These are phyloP conservation scores for Sisyra nigra DNA, from an alignment of 2,888 invertebrate species.

Conservation along the genomic window DNA sequence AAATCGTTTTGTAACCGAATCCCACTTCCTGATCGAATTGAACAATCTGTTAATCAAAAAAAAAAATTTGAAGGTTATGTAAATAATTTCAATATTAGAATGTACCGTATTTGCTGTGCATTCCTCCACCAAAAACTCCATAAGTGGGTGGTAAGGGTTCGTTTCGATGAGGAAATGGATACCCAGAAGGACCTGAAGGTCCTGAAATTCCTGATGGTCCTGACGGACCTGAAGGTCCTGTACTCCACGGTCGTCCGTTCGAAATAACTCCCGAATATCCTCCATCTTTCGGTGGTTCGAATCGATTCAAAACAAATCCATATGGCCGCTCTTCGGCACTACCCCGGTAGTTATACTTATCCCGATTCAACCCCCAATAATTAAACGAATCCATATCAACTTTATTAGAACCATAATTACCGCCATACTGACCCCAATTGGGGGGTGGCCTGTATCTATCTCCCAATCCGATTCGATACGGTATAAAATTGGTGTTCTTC, in stretches of 20 bases:
- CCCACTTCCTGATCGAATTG: conserved; percentile 55
- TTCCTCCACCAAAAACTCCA: background rate
- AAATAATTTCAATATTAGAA: background rate
- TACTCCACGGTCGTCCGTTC: background rate
- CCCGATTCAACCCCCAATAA: conserved; percentile 34
- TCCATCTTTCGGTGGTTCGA: conserved; percentile 5
- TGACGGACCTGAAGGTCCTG: background rate
- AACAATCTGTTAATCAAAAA: conserved; percentile 44
- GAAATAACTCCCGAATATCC: conserved; percentile 6
- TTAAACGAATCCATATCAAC: conserved; percentile 19
- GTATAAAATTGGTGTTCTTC: conserved; percentile 9
- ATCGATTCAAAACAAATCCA: conserved; percentile 1
- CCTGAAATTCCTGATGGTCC: background rate
- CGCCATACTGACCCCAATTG: conserved; percentile 25
- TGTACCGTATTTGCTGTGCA: background rate
- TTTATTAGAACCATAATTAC: conserved; percentile 18
- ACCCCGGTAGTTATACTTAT: conserved; percentile 15
- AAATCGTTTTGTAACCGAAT: conserved; percentile 54
- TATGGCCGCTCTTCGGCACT: conserved; percentile 1
- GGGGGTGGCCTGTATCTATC: conserved; percentile 22
- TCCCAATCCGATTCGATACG: conserved; percentile 16
- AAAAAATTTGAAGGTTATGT: background rate
- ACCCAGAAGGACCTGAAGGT: background rate
- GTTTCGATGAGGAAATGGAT: no score
- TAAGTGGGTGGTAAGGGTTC: conserved; percentile 2